Evolutionary conservation across 2,113 vertebrate species (phyloP).

Genomic region (Hymenochirus boettgeri): DNA sequence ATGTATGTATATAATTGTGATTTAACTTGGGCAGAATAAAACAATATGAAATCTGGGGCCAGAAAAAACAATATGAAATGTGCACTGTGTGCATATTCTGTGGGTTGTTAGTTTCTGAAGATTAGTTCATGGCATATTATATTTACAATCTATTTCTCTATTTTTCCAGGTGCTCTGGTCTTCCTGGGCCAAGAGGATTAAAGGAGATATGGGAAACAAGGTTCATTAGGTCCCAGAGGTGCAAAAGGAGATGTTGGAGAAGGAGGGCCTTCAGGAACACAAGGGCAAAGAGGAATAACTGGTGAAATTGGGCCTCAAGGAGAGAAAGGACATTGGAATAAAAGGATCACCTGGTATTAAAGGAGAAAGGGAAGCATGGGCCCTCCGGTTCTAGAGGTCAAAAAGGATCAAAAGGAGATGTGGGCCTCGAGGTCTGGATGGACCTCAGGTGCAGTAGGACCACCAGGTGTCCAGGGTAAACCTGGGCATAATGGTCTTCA

Average conservation of each 20-base stretch:
- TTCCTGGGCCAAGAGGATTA: constrained; percentile 77
- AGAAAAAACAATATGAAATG: too few relatives aligned
- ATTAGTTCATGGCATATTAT: too few relatives aligned
- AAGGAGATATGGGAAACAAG: constrained; percentile 74
- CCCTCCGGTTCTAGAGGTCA: constrained; percentile 65
- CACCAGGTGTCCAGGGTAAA: constrained; percentile 66
- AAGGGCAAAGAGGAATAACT: too few relatives aligned
- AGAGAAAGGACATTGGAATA: constrained; percentile 61
- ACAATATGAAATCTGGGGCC: too few relatives aligned
- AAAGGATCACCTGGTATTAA: constrained; percentile 70
- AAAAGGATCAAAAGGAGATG: constrained; percentile 73
- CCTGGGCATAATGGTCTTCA: constrained; percentile 58
- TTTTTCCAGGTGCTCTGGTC: constrained; percentile 79
- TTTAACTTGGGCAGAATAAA: too few relatives aligned
- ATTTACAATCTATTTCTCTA: too few relatives aligned
- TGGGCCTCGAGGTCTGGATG: constrained; percentile 60
- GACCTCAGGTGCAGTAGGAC: constrained; percentile 57
- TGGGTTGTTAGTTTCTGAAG: too few relatives aligned
- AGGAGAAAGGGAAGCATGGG: constrained; percentile 75
- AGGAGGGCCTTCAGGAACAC: too few relatives aligned
- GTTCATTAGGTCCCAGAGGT: constrained; percentile 68
- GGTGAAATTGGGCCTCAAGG: constrained; percentile 40
- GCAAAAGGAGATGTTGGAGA: constrained; percentile 66
- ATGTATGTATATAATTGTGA: too few relatives aligned
- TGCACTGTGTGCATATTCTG: too few relatives aligned